These are phyloP conservation scores for Ceramica pisi DNA, from an alignment of 2,888 invertebrate genomes.

Conservation along the genomic window DNA sequence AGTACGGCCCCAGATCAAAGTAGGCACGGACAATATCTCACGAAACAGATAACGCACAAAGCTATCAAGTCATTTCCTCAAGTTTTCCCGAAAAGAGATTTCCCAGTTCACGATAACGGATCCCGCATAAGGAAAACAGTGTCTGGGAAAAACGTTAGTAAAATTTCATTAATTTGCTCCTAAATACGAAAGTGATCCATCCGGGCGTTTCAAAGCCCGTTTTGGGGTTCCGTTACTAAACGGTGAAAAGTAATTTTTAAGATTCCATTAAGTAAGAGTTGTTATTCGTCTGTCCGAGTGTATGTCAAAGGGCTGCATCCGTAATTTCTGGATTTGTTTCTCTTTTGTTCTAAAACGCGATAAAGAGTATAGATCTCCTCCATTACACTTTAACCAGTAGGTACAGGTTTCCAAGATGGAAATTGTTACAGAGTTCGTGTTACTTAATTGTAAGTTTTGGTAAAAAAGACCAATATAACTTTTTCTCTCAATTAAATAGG, in stretches of 20 bases:
- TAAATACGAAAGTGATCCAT: constrained; percentile 67
- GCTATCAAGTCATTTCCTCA: constrained; percentile 48
- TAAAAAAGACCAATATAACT: no score
- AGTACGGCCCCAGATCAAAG: constrained; percentile 15
- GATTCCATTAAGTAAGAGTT: not conserved
- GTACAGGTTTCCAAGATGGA: no score
- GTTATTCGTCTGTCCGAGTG: no score
- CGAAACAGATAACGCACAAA: constrained; percentile 40
- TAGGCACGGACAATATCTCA: constrained; percentile 5
- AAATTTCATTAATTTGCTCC: constrained; percentile 76
- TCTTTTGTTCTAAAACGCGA: no score
- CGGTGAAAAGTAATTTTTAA: not conserved
- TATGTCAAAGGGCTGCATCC: not conserved
- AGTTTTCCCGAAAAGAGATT: constrained; percentile 52
- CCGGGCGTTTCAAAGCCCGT: constrained; percentile 48
- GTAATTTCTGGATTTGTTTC: no score
- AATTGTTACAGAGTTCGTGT: no score
- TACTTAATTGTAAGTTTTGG: no score
- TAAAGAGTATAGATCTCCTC: no score
- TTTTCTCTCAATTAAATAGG: no score
- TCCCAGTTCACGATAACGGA: constrained; percentile 42
- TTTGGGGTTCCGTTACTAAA: constrained; percentile 19
- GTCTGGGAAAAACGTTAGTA: constrained; percentile 67
- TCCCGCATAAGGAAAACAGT: constrained; percentile 30
- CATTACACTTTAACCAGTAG: no score